Evolutionary conservation across 30 jellyfish, hydroid and myxozoan genomes (phyloP).

Genomic region (Aurelia coerulea): DNA sequence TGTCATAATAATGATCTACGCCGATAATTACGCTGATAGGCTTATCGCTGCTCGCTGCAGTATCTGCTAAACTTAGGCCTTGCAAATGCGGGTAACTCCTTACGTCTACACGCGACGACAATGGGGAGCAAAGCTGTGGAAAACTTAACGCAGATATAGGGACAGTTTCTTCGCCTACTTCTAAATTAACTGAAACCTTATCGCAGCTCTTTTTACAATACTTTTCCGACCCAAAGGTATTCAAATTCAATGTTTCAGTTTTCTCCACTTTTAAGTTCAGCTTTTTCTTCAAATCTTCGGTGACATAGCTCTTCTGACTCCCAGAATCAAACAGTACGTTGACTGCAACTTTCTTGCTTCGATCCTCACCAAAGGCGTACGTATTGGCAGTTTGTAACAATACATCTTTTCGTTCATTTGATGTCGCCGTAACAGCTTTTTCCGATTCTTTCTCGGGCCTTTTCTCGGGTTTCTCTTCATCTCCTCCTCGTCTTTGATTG

Average conservation of each 20-base stretch:
- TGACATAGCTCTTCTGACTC: constrained; percentile 47
- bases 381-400: constrained; percentile 31
- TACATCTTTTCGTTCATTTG: constrained; percentile 5
- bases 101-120: constrained; percentile 21
- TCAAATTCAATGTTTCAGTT: constrained; percentile 18
- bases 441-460: neutral
- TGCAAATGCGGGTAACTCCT: constrained; percentile 8
- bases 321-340: constrained; percentile 33
- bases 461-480: constrained; percentile 3
- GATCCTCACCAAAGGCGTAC: constrained; percentile 17
- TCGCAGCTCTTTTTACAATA: neutral
- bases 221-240: constrained; percentile 23
- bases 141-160: constrained; percentile 29
- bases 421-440: neutral
- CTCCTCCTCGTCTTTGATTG: neutral
- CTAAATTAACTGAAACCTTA: constrained; percentile 11
- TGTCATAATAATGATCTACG: no score
- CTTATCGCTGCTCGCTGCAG: no score
- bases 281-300: constrained; percentile 28
- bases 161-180: neutral
- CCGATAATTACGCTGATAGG: no score
- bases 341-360: neutral
- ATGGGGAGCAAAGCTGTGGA: constrained; percentile 22
- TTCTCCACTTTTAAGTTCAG: constrained; percentile 3
- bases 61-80: constrained; percentile 16